Base-by-base conservation (phyloP, 2,797 vertebrate species). In the Erethizon dorsatum region DNA sequence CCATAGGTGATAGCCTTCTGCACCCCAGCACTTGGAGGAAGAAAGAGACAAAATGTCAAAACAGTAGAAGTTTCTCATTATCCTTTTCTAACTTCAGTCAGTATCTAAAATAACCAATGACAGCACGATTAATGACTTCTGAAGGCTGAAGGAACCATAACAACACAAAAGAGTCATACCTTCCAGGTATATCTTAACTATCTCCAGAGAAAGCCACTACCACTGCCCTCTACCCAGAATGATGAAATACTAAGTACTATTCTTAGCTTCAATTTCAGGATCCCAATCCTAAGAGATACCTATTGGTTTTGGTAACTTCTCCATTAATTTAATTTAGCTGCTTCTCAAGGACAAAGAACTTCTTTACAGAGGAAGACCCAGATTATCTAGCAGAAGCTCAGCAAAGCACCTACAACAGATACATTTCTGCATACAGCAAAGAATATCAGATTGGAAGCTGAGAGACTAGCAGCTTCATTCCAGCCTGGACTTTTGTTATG, bases 1-100 rank as follows among this genome's bases (percentile, higher is more conserved):
- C 99, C 99, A 99, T 3, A 99, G 98, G 95, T 99, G 99, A 98
- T 99, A 99, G 2, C 99, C 99, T 99, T 99, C 99, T 92, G 99
- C 99, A 98, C 99, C 99, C 99, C 99, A 99, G 98, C 98, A 98
- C 99, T 98, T 99, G 28, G 37, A 86, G 41, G 1, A 33, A 24
- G 9, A 54, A 9, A 12, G 20, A 11, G 90, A 52, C 47, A 95
- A 87, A 82, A 87, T 85, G 41, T 93, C 56, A 92, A 75, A 92
- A 61, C 14, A 95, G 80, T 75, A 80, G 86, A 90, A 91, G 33
- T 28, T 69, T 91, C 33, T 57, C 89, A 33, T 90, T 87, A 88
- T 41, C 11, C n/a, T 86, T 92, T 78, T 22, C 67, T 84, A 90
- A 75, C 41, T 89, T 91, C 13, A 95, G 61, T 82, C 59, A 65